phyloP scores from a whole-genome alignment of 1,140 invertebrate species.

The Drosophila rhopaloa region DNA sequence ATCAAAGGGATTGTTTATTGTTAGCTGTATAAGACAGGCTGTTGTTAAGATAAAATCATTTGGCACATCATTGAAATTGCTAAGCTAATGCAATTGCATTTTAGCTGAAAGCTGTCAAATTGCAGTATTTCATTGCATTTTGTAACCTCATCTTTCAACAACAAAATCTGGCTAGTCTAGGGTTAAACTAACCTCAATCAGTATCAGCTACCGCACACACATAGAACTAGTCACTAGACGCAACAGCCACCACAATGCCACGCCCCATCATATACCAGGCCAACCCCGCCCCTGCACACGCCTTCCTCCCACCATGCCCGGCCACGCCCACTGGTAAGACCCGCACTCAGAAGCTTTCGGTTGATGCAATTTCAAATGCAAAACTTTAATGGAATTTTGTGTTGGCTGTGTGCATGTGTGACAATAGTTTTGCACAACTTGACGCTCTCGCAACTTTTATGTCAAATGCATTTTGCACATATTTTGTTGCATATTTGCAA shows the following conservation, averaged over 20 bases:
- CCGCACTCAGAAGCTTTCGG: conserved; percentile 41
- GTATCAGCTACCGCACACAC: conserved; percentile 27
- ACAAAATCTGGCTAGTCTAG: conserved; percentile 6
- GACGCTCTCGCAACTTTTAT: conserved; percentile 58
- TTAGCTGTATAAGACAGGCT: no score
- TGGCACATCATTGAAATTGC: background rate
- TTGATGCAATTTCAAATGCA: conserved; percentile 74
- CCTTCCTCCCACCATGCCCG: background rate
- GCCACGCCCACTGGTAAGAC: conserved; percentile 16
- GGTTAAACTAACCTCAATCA: conserved; percentile 63
- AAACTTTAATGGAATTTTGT: conserved; percentile 77
- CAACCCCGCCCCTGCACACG: background rate
- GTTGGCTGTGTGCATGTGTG: conserved; percentile 31
- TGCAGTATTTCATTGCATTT: background rate
- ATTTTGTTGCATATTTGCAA: conserved; percentile 44
- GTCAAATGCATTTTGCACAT: conserved; percentile 63
- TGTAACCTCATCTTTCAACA: background rate
- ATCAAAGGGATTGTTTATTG: no score
- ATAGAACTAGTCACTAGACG: background rate
- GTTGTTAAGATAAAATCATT: background rate
- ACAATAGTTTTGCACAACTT: conserved; percentile 68
- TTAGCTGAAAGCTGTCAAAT: background rate
- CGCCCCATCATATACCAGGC: conserved; percentile 34
- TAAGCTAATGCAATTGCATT: background rate
- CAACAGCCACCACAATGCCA: conserved; percentile 33